phyloP scores from a whole-genome alignment of 2,888 invertebrate species.

The Lydus trimaculatus region DNA sequence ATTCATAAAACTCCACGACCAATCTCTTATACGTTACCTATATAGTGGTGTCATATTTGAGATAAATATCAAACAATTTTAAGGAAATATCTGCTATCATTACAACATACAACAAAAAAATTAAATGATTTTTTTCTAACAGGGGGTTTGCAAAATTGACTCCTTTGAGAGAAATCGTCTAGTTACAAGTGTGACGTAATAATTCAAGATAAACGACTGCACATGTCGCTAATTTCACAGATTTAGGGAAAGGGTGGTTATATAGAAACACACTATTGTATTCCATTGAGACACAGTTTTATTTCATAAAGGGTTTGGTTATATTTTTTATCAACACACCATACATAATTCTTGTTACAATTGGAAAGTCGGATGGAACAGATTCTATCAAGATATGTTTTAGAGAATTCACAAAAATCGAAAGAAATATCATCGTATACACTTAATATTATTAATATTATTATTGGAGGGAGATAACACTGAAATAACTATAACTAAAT shows the following conservation, averaged over 20 bases:
- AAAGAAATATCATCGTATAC: conserved; percentile 21
- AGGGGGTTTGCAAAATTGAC: neutral
- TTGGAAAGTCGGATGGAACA: conserved; percentile 37
- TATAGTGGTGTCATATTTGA: neutral
- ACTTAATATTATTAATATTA: neutral
- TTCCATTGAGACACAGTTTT: conserved; percentile 47
- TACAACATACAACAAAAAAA: neutral
- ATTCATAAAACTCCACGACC: conserved; percentile 12
- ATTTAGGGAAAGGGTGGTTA: conserved; percentile 49
- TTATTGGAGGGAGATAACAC: conserved; percentile 15
- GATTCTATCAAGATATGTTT: conserved; percentile 37
- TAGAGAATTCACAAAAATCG: neutral
- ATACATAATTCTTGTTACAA: conserved; percentile 38
- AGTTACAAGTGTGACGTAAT: conserved; percentile 39
- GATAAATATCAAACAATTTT: neutral
- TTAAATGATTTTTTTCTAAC: neutral
- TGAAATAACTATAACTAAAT: conserved; percentile 32
- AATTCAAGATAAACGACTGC: conserved; percentile 45
- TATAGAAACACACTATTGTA: conserved; percentile 37
- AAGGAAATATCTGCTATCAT: neutral
- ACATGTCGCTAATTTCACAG: conserved; percentile 50
- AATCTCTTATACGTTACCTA: neutral
- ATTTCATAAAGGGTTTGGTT: conserved; percentile 46
- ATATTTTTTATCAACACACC: conserved; percentile 36
- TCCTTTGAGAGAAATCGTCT: conserved; percentile 6